Evolutionary conservation across 2,888 invertebrate genomes (phyloP), one percentile per base, ranked within the genome.

Genomic region (Pherbina coryleti): DNA sequence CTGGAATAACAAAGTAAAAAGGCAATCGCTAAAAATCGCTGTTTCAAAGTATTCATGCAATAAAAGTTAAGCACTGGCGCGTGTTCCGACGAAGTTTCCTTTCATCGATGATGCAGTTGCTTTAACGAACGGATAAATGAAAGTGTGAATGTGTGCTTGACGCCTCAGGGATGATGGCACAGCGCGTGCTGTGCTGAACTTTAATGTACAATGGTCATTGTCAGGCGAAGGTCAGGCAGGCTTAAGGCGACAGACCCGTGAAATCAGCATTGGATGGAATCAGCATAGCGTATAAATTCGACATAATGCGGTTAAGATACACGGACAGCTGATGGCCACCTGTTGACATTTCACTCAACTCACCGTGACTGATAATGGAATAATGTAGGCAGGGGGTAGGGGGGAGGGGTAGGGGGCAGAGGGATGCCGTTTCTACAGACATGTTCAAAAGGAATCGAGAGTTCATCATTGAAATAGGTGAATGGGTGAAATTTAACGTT

Each of bases 61-160:
- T 60, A 60, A 60, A 60, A 22, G 57, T 60, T 60, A 60, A 60
- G 57, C 57, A 25, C 57, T 28, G 57, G 19, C 25, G 57, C 57
- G 57, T 60, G 57, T 60, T 60, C 14, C 9, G 9, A 11, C 9
- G 57, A 60, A 60, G 57, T 22, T 60, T 60, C 57, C 57, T 3
- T 22, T 25, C 22, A 57, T 25, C n/a, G 28, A 22, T 25, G 4
- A 60, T 44, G 44, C 44, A 44, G 44, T 44, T 44, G 44, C 11
- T 14, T 44, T 44, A 22, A 25, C 25, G 28, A n/a, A 55, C 3
- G 55, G 5, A 25, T 9, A 22, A 25, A 28, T 60, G 25, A 25
- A 28, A 22, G 11, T 60, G 57, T 60, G 57, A 14, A 22, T 22
- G 55, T 19, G 5, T 55, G 55, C 19, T 60, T 22, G 22, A 25